phyloP scores from a whole-genome alignment of 2,113 vertebrate species.

The Bos indicus region DNA sequence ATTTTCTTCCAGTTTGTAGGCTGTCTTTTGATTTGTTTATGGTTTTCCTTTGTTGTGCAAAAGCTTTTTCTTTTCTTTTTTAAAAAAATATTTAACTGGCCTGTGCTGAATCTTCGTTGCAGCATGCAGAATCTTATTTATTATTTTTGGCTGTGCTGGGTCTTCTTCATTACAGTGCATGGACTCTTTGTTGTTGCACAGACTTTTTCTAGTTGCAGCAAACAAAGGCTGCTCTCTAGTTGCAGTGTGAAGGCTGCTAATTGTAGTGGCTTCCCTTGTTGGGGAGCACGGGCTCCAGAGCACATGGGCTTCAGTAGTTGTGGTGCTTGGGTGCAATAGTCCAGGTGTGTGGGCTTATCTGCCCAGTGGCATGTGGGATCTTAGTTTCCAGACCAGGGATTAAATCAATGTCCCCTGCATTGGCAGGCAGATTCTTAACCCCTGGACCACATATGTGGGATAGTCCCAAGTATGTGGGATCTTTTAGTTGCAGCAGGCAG shows the following conservation, averaged over 20 bases:
- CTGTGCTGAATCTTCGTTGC: background rate
- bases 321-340: background rate
- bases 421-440: background rate
- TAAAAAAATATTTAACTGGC: background rate
- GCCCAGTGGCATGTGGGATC: background rate
- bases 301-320: background rate
- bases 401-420: background rate
- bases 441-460: background rate
- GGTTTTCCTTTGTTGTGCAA: background rate
- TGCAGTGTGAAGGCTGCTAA: background rate
- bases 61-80: background rate
- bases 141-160: background rate
- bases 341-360: background rate
- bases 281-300: background rate
- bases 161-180: background rate
- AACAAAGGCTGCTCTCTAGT: background rate
- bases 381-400: background rate
- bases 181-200: background rate
- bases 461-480: background rate
- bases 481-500: background rate
- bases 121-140: background rate
- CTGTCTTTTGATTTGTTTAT: background rate
- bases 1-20: background rate
- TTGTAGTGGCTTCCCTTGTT: background rate
- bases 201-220: background rate